Evolutionary conservation across 2,113 vertebrate genomes (phyloP).

Genomic region (Chaetodon trifascialis): DNA sequence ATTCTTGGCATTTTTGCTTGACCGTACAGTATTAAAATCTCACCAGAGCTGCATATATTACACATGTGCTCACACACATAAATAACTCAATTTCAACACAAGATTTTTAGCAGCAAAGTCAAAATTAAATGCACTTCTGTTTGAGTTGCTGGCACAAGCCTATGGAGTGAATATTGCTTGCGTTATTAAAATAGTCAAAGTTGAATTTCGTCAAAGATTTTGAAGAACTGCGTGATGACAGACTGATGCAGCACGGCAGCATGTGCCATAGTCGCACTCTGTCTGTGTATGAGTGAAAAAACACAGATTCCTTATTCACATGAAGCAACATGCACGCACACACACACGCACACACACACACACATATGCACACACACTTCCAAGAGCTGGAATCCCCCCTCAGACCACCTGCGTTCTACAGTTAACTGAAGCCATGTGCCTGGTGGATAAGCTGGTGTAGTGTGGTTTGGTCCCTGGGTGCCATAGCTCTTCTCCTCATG

Average conservation of each 20-base stretch:
- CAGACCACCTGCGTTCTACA: conserved; percentile 79
- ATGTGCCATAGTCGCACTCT: conserved; percentile 2
- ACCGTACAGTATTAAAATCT: no score
- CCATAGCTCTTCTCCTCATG: conserved; percentile 63
- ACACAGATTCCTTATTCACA: conserved; percentile 31
- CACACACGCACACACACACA: conserved; percentile 29
- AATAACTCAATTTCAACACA: background rate
- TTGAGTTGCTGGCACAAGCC: background rate
- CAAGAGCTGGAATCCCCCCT: conserved; percentile 76
- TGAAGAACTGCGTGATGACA: background rate
- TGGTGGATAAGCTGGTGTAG: conserved; percentile 63
- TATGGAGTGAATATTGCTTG: background rate
- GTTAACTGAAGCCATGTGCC: conserved; percentile 83
- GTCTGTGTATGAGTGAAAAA: conserved; percentile 23
- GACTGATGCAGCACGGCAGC: conserved; percentile 15
- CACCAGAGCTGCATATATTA: no score
- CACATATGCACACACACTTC: conserved; percentile 27
- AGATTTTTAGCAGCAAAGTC: background rate
- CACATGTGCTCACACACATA: no score
- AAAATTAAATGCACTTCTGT: background rate
- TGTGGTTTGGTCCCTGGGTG: conserved; percentile 69
- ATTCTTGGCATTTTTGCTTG: background rate
- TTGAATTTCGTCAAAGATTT: background rate
- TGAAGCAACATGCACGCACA: conserved; percentile 15
- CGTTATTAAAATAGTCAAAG: background rate